Evolutionary conservation across 2,797 vertebrate species (phyloP).

Genomic region (Liparis tanakae): DNA sequence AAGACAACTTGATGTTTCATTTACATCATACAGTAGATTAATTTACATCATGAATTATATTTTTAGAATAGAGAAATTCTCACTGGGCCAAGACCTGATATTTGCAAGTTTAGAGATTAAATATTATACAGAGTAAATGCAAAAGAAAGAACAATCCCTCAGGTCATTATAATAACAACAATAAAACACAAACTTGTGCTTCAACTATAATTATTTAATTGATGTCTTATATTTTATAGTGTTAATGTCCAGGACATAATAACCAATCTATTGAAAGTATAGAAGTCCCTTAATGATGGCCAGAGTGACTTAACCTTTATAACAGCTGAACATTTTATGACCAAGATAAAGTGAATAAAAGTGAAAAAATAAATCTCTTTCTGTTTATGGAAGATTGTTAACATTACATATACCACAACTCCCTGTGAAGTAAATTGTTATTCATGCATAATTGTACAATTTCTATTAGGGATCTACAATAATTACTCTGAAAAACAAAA

Average conservation of each 20-base stretch:
- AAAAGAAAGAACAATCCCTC: not conserved
- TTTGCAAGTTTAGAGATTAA: not conserved
- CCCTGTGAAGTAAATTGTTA: not conserved
- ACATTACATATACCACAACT: not conserved
- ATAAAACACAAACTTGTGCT: not conserved
- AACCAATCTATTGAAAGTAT: not conserved
- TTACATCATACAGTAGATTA: no score
- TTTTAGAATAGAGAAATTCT: not conserved
- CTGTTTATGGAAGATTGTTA: not conserved
- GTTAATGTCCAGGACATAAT: not conserved
- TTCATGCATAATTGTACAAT: not conserved
- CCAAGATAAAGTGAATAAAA: not conserved
- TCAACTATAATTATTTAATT: constrained; percentile 16
- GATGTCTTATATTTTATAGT: not conserved
- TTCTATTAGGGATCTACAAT: not conserved
- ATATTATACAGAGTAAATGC: not conserved
- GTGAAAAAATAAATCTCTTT: not conserved
- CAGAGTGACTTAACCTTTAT: not conserved
- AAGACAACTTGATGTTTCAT: not conserved
- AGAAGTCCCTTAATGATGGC: not conserved
- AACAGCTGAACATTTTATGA: not conserved
- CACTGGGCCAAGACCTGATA: not conserved
- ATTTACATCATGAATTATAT: not conserved
- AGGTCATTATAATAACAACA: not conserved
- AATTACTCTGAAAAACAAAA: not conserved